phyloP scores from a whole-genome alignment of 2,797 vertebrate species.

The Thamnophis elegans region DNA sequence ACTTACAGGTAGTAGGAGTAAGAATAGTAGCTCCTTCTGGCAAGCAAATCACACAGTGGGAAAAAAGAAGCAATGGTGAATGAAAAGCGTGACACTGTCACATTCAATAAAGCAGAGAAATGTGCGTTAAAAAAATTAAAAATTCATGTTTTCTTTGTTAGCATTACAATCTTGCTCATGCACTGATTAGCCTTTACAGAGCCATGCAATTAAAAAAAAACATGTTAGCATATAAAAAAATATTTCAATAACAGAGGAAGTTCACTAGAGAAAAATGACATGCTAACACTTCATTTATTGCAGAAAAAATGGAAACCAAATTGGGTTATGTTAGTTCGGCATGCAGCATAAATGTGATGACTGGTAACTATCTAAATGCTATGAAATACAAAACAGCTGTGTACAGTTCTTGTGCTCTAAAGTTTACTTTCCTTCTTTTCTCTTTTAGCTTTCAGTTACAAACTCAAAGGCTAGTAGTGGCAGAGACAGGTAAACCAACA shows the following conservation, averaged over 20 bases:
- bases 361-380: constrained; percentile 67
- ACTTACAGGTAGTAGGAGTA: constrained; percentile 99
- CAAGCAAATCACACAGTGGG: constrained; percentile 99
- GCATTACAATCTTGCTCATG: constrained; percentile 77
- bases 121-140: constrained; percentile 74
- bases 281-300: constrained; percentile 73
- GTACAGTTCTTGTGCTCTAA: constrained; percentile 68
- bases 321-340: constrained; percentile 71
- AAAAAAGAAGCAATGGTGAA: constrained; percentile 98
- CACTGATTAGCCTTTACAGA: constrained; percentile 68
- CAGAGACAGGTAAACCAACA: constrained; percentile 55
- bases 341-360: constrained; percentile 72
- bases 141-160: constrained; percentile 72
- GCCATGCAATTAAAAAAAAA: constrained; percentile 78
- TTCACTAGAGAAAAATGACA: constrained; percentile 73
- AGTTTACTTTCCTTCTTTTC: constrained; percentile 10
- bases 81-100: constrained; percentile 92
- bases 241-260: constrained; percentile 64
- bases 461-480: constrained; percentile 54
- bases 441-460: constrained; percentile 57
- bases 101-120: constrained; percentile 92
- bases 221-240: constrained; percentile 70
- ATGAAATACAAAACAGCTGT: constrained; percentile 75
- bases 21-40: constrained; percentile 99
- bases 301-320: constrained; percentile 71